Evolutionary conservation across 2,113 vertebrate genomes (phyloP).

Genomic region (Papio anubis): DNA sequence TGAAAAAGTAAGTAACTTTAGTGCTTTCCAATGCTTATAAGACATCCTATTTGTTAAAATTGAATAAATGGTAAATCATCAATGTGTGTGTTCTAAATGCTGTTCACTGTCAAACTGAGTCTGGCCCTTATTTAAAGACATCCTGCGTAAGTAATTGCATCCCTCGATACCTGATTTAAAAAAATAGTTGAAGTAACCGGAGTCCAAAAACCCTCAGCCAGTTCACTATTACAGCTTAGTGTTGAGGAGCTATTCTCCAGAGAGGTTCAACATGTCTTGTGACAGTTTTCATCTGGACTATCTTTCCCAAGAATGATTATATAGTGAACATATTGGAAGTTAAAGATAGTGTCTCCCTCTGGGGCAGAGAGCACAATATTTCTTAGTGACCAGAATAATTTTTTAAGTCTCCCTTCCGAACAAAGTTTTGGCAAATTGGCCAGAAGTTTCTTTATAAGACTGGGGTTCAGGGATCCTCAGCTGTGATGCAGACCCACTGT

Average conservation of each 20-base stretch:
- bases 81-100: not conserved
- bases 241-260: not conserved
- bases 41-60: not conserved
- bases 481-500: not conserved
- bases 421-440: not conserved
- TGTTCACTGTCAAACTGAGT: not conserved
- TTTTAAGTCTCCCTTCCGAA: not conserved
- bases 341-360: not conserved
- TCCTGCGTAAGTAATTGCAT: not conserved
- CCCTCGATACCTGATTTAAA: not conserved
- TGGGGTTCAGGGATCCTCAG: not conserved
- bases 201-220: not conserved
- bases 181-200: not conserved
- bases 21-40: not conserved
- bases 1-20: not conserved
- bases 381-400: not conserved
- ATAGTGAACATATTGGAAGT: not conserved
- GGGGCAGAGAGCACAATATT: not conserved
- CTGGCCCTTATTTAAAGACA: not conserved
- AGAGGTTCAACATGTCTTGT: not conserved
- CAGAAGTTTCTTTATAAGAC: not conserved
- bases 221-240: not conserved
- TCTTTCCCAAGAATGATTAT: not conserved
- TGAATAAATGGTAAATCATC: not conserved
- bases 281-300: not conserved